These are phyloP conservation scores for Ephestia elutella DNA, from an alignment of 1,140 invertebrate species.

Conservation along the genomic window DNA sequence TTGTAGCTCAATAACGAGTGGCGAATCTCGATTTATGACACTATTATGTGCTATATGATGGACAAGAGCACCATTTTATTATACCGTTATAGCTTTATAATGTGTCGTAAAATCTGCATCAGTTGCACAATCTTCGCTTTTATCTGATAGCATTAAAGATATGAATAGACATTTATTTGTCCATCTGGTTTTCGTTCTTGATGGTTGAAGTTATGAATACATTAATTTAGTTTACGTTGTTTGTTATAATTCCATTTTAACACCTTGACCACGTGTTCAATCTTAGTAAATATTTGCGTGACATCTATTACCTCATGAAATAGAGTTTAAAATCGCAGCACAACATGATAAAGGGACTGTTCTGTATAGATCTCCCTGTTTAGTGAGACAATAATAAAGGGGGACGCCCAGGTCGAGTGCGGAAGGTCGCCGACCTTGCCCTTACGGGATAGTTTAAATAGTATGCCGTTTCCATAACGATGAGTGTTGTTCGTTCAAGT, in stretches of 20 bases:
- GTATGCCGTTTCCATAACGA: neutral
- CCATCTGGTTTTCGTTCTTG: neutral
- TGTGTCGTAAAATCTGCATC: constrained; percentile 1
- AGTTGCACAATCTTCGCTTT: neutral
- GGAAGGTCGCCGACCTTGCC: constrained; percentile 19
- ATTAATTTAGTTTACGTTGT: neutral
- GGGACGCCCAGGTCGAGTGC: constrained; percentile 1
- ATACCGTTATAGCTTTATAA: neutral
- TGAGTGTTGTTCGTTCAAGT: no score
- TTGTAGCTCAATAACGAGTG: no score
- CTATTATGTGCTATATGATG: no score
- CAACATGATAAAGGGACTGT: neutral
- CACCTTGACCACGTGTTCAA: neutral
- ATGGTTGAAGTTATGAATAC: neutral
- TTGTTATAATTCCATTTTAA: neutral
- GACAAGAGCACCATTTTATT: neutral
- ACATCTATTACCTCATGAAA: neutral
- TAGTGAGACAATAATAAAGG: constrained; percentile 9
- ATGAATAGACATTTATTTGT: neutral
- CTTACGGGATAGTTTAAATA: constrained; percentile 6
- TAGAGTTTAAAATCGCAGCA: neutral
- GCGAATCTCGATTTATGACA: neutral
- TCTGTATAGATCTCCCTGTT: neutral
- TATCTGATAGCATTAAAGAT: neutral
- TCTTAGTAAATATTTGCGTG: neutral